Evolutionary conservation across 2,888 invertebrate species (phyloP).

Genomic region (Euplexia lucipara): DNA sequence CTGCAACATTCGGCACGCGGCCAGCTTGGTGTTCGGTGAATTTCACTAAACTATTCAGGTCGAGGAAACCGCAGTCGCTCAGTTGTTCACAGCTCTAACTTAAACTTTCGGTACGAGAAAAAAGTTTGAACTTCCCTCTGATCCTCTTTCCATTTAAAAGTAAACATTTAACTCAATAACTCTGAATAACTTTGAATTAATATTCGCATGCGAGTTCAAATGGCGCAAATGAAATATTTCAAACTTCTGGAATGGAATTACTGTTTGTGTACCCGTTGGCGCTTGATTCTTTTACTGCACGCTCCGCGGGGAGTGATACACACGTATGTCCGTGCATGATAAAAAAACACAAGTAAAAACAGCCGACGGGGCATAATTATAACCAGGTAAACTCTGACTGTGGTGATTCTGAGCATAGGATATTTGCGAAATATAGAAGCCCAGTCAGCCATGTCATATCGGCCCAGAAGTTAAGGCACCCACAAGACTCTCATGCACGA

Average conservation of each 20-base stretch:
- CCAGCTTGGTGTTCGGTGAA: conserved; percentile 83
- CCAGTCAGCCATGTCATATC: too few species aligned
- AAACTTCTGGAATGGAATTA: conserved; percentile 56
- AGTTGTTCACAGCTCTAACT: conserved; percentile 81
- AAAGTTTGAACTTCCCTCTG: conserved; percentile 66
- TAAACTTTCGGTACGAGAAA: conserved; percentile 75
- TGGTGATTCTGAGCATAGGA: conserved; percentile 10
- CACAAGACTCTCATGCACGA: too few species aligned
- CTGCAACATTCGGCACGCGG: conserved; percentile 87
- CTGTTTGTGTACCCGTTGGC: conserved; percentile 47
- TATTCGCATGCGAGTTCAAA: conserved; percentile 53
- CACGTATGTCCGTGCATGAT: conserved; percentile 30
- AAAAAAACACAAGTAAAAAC: conserved; percentile 47
- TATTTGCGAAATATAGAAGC: conserved; percentile 9
- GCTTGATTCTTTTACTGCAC: conserved; percentile 56
- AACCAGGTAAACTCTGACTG: conserved; percentile 24
- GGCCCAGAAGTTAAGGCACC: too few species aligned
- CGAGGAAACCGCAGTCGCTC: conserved; percentile 86
- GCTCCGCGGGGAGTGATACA: conserved; percentile 42
- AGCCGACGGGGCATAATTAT: conserved; percentile 32
- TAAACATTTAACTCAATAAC: conserved; percentile 64
- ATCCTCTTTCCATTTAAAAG: conserved; percentile 65
- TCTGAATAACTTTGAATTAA: conserved; percentile 50
- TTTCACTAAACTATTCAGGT: conserved; percentile 88
- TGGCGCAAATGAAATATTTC: conserved; percentile 58